A percentile compares a stretch with the other conserved stretches of the same genome.
These are phyloP conservation scores for Miltochrista miniata DNA, from an alignment of 2,888 invertebrate species.

Conservation along the genomic window DNA sequence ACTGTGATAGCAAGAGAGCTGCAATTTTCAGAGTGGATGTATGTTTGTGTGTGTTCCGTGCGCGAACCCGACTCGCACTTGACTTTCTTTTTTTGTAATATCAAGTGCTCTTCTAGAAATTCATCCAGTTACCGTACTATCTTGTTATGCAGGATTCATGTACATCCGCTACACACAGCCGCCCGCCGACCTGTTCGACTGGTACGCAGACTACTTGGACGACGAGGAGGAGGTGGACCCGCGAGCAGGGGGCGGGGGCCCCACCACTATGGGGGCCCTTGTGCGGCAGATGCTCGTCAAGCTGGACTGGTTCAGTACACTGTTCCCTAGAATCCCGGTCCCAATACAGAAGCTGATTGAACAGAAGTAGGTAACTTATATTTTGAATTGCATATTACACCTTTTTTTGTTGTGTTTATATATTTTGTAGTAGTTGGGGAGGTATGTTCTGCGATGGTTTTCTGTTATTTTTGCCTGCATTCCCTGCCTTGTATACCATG, in stretches of 20 bases:
- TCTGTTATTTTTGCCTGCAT: too few species aligned
- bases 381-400: background rate
- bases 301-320: constrained; percentile 99
- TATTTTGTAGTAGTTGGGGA: too few species aligned
- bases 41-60: too few species aligned
- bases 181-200: constrained; percentile 96
- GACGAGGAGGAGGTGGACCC: constrained; percentile 99
- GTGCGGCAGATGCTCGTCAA: constrained; percentile 96
- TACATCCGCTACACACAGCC: constrained; percentile 97
- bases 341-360: constrained; percentile 97
- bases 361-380: constrained; percentile 79
- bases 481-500: too few species aligned
- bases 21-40: too few species aligned
- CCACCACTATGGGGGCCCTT: constrained; percentile 96
- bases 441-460: too few species aligned
- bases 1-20: too few species aligned
- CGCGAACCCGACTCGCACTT: too few species aligned
- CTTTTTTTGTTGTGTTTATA: background rate
- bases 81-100: too few species aligned
- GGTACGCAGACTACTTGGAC: constrained; percentile 98
- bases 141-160: constrained; percentile 84
- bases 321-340: constrained; percentile 99
- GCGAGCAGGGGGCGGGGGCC: constrained; percentile 98
- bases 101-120: too few species aligned
- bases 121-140: background rate